These are phyloP conservation scores for Thryonomys swinderianus DNA, from an alignment of 2,113 vertebrate species.

Conservation along the genomic window DNA sequence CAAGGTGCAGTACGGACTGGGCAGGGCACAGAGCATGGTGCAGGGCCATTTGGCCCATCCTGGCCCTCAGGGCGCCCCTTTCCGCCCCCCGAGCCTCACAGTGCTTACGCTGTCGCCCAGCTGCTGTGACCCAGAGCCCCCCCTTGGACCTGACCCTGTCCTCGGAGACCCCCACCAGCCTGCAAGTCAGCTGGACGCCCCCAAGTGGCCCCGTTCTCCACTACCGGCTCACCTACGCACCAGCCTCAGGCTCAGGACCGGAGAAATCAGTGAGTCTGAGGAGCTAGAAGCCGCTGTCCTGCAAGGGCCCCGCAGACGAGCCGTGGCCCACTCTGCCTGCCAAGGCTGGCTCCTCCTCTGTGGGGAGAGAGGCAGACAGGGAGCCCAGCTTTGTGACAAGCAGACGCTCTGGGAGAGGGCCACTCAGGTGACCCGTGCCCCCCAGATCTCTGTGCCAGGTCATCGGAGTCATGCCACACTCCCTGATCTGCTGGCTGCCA, in stretches of 20 bases:
- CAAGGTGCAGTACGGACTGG: not conserved
- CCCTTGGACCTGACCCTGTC: slow-evolving; percentile 89
- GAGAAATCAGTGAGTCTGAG: slow-evolving; percentile 82
- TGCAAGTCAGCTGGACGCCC: slow-evolving; percentile 91
- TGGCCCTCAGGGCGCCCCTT: not conserved
- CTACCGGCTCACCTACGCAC: slow-evolving; percentile 89
- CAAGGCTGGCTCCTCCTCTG: accelerated
- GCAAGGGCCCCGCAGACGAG: not conserved
- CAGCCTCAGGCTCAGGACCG: slow-evolving; percentile 79
- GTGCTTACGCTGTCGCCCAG: not conserved
- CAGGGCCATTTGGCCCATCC: not conserved
- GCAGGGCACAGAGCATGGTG: not conserved
- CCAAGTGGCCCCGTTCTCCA: slow-evolving; percentile 90
- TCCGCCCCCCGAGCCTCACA: not conserved
- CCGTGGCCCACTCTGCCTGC: accelerated
- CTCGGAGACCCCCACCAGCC: slow-evolving; percentile 90
- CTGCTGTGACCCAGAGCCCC: slow-evolving; percentile 88
- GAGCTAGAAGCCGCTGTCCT: accelerated
- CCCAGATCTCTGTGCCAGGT: slow-evolving; percentile 90
- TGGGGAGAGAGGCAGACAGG: accelerated
- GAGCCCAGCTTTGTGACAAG: not conserved
- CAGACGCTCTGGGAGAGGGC: accelerated
- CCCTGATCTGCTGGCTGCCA: slow-evolving; percentile 89
- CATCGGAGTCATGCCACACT: slow-evolving; percentile 85
- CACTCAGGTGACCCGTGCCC: accelerated